A percentile compares a stretch with the other conserved stretches of the same genome.
Conservation (phyloP, 2,888 invertebrate genomes). For the Halictus ligatus region DNA sequence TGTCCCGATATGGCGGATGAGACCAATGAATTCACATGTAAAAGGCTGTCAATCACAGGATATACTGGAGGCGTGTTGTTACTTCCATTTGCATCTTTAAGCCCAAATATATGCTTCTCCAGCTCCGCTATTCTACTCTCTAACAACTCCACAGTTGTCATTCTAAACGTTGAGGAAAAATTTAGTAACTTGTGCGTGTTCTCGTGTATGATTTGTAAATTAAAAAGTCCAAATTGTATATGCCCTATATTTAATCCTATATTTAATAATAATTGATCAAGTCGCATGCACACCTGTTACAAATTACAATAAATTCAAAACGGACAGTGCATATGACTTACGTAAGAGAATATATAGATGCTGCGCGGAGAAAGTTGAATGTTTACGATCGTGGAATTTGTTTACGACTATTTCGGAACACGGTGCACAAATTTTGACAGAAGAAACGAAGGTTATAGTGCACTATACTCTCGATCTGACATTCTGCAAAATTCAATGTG, state of each 20-base stretch:
- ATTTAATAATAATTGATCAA: too few relatives aligned
- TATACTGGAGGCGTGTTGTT: slow-evolving; percentile 76
- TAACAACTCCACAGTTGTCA: slow-evolving; percentile 80
- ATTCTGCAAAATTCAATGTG: background rate
- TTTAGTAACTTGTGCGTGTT: background rate
- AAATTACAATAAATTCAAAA: background rate
- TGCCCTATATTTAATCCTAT: slow-evolving; percentile 6
- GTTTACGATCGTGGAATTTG: background rate
- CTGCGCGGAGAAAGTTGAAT: background rate
- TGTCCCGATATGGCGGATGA: slow-evolving; percentile 85
- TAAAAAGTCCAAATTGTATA: background rate
- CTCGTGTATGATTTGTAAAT: slow-evolving; percentile 7
- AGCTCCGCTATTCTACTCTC: slow-evolving; percentile 84
- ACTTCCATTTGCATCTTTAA: slow-evolving; percentile 73
- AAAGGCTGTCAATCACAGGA: slow-evolving; percentile 84
- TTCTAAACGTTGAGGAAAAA: slow-evolving; percentile 42
- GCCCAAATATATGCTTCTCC: slow-evolving; percentile 84
- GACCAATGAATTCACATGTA: slow-evolving; percentile 85
- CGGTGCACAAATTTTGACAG: slow-evolving; percentile 24
- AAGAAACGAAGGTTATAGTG: slow-evolving; percentile 35
- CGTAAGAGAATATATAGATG: background rate
- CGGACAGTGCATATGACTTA: slow-evolving; percentile 28
- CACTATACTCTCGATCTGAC: slow-evolving; percentile 20
- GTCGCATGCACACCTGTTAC: slow-evolving; percentile 2
- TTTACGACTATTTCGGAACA: background rate